phyloP scores from a whole-genome alignment of 2,797 vertebrate genomes.

The Danionella dracula region DNA sequence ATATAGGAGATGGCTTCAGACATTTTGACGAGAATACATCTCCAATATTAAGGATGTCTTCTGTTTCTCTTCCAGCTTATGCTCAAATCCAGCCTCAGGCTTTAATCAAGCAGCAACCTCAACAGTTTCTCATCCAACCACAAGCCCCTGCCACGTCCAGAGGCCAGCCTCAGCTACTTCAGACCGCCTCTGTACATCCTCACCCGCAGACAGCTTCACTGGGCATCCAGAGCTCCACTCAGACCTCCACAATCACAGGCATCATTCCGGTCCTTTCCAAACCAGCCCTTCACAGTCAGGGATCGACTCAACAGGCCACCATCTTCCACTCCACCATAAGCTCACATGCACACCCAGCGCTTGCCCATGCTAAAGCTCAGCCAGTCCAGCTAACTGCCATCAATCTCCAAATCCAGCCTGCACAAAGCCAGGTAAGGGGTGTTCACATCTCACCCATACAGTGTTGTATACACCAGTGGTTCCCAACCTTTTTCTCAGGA shows the following conservation, averaged over 20 bases:
- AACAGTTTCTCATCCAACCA: constrained; percentile 70
- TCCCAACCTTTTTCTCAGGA: too few relatives aligned
- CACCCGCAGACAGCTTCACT: constrained; percentile 55
- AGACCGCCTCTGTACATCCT: constrained; percentile 67
- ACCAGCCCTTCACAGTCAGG: constrained; percentile 65
- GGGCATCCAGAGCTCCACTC: constrained; percentile 35
- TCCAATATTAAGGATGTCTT: constrained; percentile 10
- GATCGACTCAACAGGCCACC: constrained; percentile 60
- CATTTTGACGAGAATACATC: too few relatives aligned
- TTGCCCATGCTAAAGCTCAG: constrained; percentile 81
- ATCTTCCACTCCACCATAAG: constrained; percentile 78
- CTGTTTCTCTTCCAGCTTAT: constrained; percentile 71
- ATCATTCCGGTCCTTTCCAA: constrained; percentile 52
- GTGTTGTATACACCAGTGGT: too few relatives aligned
- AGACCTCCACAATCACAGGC: constrained; percentile 44
- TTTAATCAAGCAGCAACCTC: constrained; percentile 71
- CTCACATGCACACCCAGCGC: constrained; percentile 59
- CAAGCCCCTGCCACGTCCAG: constrained; percentile 64
- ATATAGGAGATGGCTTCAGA: too few relatives aligned
- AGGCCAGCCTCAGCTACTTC: constrained; percentile 67
- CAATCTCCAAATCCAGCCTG: constrained; percentile 88
- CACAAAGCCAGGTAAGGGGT: constrained; percentile 53
- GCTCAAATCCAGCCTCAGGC: constrained; percentile 83
- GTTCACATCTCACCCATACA: not conserved
- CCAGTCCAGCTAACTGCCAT: constrained; percentile 85